phyloP scores from a whole-genome alignment of 2,113 vertebrate species.

The Mesitornis unicolor region DNA sequence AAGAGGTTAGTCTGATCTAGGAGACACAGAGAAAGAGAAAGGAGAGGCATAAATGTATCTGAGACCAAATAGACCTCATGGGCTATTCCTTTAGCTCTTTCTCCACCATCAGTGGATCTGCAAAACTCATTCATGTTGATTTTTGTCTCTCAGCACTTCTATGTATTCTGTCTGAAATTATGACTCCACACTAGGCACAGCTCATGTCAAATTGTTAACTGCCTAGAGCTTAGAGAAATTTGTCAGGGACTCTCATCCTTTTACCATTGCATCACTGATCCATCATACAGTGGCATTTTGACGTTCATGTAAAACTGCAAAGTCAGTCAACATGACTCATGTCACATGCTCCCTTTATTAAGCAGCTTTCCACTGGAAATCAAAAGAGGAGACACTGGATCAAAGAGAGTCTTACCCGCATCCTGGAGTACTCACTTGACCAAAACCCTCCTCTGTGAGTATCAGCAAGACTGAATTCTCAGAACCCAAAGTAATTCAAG shows the following conservation, averaged over 20 bases:
- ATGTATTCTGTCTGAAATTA: neutral
- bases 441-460: neutral
- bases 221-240: neutral
- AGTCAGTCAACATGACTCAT: neutral
- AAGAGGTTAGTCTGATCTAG: neutral
- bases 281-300: neutral
- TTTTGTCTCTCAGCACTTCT: neutral
- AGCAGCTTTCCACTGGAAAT: neutral
- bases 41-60: neutral
- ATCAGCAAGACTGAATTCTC: neutral
- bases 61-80: too few species aligned
- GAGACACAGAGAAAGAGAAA: neutral
- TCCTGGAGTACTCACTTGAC: neutral
- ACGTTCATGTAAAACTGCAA: neutral
- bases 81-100: neutral
- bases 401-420: neutral
- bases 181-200: neutral
- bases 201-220: neutral
- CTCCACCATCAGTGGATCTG: neutral
- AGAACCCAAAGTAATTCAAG: fast-evolving
- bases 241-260: neutral
- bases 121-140: neutral
- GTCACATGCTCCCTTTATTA: neutral
- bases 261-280: neutral
- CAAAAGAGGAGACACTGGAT: neutral